Evolutionary conservation across 1,140 invertebrate genomes (phyloP).

Genomic region (Plodia interpunctella): DNA sequence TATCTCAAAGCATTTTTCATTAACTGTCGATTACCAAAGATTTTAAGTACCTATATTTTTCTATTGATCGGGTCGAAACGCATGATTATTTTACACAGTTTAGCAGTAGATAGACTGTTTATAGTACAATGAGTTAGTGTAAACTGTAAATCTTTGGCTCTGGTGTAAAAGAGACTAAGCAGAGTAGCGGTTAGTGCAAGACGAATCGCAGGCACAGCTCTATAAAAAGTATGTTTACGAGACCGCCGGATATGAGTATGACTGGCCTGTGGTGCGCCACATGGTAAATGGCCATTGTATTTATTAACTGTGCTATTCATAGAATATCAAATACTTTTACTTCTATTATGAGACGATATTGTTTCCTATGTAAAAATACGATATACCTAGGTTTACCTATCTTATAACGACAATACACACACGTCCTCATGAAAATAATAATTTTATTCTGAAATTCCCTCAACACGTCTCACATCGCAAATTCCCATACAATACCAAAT

Average conservation of each 20-base stretch:
- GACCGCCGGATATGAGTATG: constrained; percentile 45
- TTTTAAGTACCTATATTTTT: too few relatives aligned
- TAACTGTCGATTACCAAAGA: too few relatives aligned
- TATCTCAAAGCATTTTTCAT: too few relatives aligned
- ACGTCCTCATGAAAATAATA: too few relatives aligned
- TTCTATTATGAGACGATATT: too few relatives aligned
- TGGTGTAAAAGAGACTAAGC: constrained; percentile 29
- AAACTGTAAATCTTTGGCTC: constrained; percentile 18
- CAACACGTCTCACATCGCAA: too few relatives aligned
- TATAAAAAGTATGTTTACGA: constrained; percentile 71
- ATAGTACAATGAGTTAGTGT: constrained; percentile 4
- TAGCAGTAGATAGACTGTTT: neutral
- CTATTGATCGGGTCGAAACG: too few relatives aligned
- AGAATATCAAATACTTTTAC: neutral
- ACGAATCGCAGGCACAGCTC: constrained; percentile 49
- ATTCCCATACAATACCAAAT: too few relatives aligned
- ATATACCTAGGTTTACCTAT: neutral
- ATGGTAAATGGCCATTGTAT: constrained; percentile 46
- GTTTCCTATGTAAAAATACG: constrained; percentile 1
- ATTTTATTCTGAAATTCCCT: too few relatives aligned
- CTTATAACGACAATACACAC: too few relatives aligned
- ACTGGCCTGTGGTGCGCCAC: constrained; percentile 47
- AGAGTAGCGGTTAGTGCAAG: constrained; percentile 37
- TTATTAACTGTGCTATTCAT: constrained; percentile 15
- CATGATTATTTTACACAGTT: too few relatives aligned